Percentiles rank a stretch among this genome's conserved stretches.
Evolutionary conservation across 2,113 vertebrate genomes (phyloP).

Genomic region (Lutjanus erythropterus): DNA sequence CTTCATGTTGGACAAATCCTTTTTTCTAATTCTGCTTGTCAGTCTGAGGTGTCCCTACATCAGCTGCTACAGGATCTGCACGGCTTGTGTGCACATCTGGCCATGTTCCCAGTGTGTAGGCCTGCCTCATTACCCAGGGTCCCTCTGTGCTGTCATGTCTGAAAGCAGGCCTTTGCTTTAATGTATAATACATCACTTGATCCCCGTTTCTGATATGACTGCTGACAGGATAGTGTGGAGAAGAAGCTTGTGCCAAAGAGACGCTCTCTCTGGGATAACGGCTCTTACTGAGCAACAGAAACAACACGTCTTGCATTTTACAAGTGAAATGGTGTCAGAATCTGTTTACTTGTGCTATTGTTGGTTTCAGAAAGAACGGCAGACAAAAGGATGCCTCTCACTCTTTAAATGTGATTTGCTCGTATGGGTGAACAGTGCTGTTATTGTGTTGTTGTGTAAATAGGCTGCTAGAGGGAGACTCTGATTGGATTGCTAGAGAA

Average conservation of each 20-base stretch:
- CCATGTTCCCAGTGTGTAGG: slow-evolving; percentile 63
- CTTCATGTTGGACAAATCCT: slow-evolving; percentile 16
- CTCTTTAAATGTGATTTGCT: slow-evolving; percentile 15
- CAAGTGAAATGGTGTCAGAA: slow-evolving; percentile 50
- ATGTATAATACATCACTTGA: slow-evolving; percentile 84
- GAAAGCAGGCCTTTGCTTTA: slow-evolving; percentile 78
- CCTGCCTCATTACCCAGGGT: slow-evolving; percentile 81
- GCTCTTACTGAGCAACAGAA: slow-evolving; percentile 55
- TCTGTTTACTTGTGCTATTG: slow-evolving; percentile 30
- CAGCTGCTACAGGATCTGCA: slow-evolving; percentile 31
- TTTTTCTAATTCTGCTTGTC: slow-evolving; percentile 19
- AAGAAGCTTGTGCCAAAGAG: slow-evolving; percentile 58
- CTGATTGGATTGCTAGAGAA: slow-evolving; percentile 22
- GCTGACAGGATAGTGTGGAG: slow-evolving; percentile 73
- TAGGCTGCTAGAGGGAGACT: neutral
- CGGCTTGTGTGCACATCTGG: slow-evolving; percentile 70
- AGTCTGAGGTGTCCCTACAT: slow-evolving; percentile 36
- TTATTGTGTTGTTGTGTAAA: slow-evolving; percentile 21
- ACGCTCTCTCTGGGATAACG: slow-evolving; percentile 55
- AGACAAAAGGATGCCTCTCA: neutral
- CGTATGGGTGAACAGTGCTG: neutral
- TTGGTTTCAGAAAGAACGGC: neutral
- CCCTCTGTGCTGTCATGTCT: slow-evolving; percentile 80
- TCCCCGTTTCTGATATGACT: slow-evolving; percentile 71
- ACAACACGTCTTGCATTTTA: slow-evolving; percentile 53